Evolutionary conservation across 2,797 vertebrate species (phyloP).

Genomic region (Bradypodion ventrale): DNA sequence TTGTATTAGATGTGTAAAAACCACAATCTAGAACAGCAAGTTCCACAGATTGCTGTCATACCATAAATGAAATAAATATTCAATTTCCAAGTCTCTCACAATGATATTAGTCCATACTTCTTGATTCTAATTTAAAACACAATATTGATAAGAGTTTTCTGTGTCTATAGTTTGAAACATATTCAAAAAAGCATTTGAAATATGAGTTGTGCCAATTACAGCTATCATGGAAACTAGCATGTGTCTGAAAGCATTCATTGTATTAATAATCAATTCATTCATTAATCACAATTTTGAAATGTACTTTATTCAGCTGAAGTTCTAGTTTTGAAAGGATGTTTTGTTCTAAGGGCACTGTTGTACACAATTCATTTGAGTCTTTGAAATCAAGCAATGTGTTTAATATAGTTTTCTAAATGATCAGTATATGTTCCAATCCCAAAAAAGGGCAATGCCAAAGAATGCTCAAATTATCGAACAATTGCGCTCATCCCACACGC

Average conservation of each 20-base stretch:
- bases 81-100: not conserved
- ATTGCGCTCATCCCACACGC: no score
- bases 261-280: slow-evolving; percentile 17
- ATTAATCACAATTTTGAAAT: slow-evolving; percentile 22
- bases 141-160: slow-evolving; percentile 1
- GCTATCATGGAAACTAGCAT: slow-evolving; percentile 45
- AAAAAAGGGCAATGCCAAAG: no score
- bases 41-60: slow-evolving; percentile 5
- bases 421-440: no score
- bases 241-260: slow-evolving; percentile 6
- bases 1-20: not conserved
- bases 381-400: slow-evolving; percentile 9
- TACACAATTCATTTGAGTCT: slow-evolving; percentile 16
- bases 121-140: slow-evolving; percentile 39
- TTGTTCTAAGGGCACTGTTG: slow-evolving; percentile 20
- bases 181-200: slow-evolving; percentile 27
- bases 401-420: slow-evolving; percentile 2
- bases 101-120: fast-evolving
- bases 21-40: not conserved
- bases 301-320: slow-evolving; percentile 5
- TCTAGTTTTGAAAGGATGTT: not conserved
- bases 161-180: slow-evolving; percentile 27
- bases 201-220: slow-evolving; percentile 48
- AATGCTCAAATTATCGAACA: no score
- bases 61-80: slow-evolving; percentile 38